A percentile compares a stretch with the other conserved stretches of the same genome.
phyloP scores from a whole-genome alignment of 2,113 vertebrate genomes.

The Mus spicilegus region DNA sequence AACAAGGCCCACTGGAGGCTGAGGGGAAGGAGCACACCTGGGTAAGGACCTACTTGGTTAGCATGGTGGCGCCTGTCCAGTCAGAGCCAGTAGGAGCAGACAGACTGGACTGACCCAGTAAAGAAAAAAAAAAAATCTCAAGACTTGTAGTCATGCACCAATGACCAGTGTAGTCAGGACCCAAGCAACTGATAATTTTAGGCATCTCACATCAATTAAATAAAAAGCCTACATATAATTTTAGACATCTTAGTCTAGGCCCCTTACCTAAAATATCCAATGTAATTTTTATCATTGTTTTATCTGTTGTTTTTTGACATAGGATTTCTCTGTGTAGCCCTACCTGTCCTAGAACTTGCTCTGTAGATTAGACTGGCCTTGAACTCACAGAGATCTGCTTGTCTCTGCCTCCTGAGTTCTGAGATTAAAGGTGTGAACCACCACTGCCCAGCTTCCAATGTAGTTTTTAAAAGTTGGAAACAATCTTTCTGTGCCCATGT shows the following conservation, averaged over 20 bases:
- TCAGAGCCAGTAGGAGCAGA: not conserved
- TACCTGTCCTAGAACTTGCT: not conserved
- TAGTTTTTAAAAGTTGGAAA: slow-evolving; percentile 1
- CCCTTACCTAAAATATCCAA: not conserved
- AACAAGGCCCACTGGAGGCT: not conserved
- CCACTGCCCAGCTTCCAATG: not conserved
- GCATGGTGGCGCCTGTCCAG: not conserved
- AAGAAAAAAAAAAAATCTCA: not conserved
- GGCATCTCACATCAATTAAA: not conserved
- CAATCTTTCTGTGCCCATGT: not conserved
- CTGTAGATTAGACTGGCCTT: not conserved
- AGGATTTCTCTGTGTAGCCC: not conserved
- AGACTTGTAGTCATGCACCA: not conserved
- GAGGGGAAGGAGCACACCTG: not conserved
- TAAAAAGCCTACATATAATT: not conserved
- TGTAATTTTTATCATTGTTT: not conserved
- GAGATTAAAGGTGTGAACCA: not conserved
- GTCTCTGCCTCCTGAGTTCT: not conserved
- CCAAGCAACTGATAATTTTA: slow-evolving; percentile 22
- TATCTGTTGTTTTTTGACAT: not conserved
- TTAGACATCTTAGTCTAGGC: slow-evolving; percentile 20
- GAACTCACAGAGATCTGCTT: not conserved
- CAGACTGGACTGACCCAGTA: not conserved
- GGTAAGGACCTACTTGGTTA: not conserved
- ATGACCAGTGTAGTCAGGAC: not conserved